These are phyloP conservation scores for Orbicella faveolata DNA, from an alignment of 64 coral and sea anemone species.

Conservation along the genomic window DNA sequence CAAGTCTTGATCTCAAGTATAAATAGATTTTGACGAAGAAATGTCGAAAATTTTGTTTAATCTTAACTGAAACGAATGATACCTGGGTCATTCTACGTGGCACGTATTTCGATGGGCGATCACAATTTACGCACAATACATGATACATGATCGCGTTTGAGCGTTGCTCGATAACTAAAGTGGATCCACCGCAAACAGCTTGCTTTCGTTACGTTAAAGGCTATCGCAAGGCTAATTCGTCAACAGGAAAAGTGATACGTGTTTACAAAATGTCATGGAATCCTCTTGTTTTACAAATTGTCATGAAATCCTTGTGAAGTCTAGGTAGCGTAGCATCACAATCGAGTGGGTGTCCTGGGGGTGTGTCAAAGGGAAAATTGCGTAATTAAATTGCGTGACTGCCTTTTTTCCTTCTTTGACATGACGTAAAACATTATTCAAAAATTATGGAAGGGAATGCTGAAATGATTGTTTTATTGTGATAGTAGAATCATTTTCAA, in stretches of 20 bases:
- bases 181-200: neutral
- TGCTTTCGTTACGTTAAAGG: neutral
- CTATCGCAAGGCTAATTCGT: neutral
- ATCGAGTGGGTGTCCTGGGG: neutral
- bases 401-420: neutral
- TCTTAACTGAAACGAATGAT: neutral
- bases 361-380: neutral
- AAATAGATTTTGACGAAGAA: neutral
- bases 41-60: neutral
- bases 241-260: neutral
- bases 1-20: neutral
- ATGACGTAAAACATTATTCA: neutral
- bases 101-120: neutral
- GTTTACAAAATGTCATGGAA: neutral
- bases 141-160: neutral
- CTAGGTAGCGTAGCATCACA: neutral
- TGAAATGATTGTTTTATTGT: too few relatives aligned
- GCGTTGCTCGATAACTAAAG: neutral
- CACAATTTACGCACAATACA: neutral
- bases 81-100: neutral
- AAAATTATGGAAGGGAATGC: neutral
- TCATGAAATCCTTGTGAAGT: neutral
- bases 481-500: too few relatives aligned
- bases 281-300: neutral
- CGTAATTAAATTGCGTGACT: conserved; percentile 6